Evolutionary conservation across 2,113 vertebrate genomes (phyloP), one percentile per base, ranked within the genome.

Genomic region (Hiodon tergisus): DNA sequence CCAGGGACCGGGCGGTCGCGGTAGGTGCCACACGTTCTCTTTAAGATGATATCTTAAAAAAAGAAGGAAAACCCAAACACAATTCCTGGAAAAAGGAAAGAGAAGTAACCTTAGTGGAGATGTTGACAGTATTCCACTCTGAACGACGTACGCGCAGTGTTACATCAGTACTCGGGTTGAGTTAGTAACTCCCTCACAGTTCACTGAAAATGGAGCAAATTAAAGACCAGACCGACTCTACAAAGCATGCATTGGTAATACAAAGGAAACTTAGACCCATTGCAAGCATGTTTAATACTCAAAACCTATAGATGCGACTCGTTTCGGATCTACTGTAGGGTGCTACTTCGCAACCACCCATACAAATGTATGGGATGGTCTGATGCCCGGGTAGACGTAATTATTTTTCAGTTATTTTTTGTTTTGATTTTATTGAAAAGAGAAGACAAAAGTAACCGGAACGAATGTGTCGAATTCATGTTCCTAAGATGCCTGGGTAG

Each of bases 331-430:
- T 79, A 68, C 80, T 83, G 79, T 63, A 65, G 69, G 78, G 81
- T 78, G 78, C 81, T 84, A 84, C 85, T 88, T 87, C 83, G 83
- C 80, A 79, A 78, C 84, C 86, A 81, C 83, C 88, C 87, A 78
- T 81, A 85, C 87, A 89, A 88, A 89, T 86, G 84, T 84, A 87
- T 86, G 87, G 86, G 87, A 87, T 86, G 88, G 85, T 90, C 87
- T 87, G 89, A 85, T 88, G 87, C 83, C 87, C 85, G 87, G 90
- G 85, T 89, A 87, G 91, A 89, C 90, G 89, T 90, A 90, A 89
- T 90, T 92, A 95, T 95, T 95, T 95, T 94, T 94, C 91, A 89
- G 89, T 92, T 93, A 95, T 94, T 95, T 95, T 95, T 94, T 94
- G 89, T 91, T 92, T 88, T 92, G 94, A 95, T 95, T 95, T 95